A percentile compares a stretch with the other conserved stretches of the same genome.
phyloP scores from a whole-genome alignment of 2,113 vertebrate species.

The Octodon degus region DNA sequence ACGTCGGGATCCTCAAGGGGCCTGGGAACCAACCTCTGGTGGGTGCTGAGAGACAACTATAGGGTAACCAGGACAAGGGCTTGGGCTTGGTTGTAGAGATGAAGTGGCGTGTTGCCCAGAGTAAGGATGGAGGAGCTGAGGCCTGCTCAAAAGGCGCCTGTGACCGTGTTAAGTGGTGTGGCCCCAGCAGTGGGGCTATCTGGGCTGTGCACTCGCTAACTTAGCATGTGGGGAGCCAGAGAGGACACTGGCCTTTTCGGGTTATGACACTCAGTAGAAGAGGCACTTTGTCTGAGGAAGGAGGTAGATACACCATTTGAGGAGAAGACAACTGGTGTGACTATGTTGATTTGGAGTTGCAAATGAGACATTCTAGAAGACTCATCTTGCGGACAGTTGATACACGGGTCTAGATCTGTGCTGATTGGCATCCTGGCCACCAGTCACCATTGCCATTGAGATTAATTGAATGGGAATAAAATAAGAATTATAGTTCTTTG shows the following conservation, averaged over 20 bases:
- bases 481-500: background rate
- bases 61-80: background rate
- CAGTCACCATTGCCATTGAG: background rate
- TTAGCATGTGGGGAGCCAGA: background rate
- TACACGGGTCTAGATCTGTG: background rate
- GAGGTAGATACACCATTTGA: background rate
- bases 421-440: background rate
- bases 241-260: background rate
- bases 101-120: too few relatives aligned
- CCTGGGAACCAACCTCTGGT: background rate
- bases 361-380: background rate
- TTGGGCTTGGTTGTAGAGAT: background rate
- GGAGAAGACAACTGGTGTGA: background rate
- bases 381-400: too few relatives aligned
- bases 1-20: background rate
- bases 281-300: background rate
- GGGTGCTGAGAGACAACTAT: background rate
- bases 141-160: background rate
- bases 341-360: background rate
- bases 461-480: background rate
- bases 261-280: background rate
- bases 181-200: background rate
- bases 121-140: background rate
- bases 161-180: accelerated
- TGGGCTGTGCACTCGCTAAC: background rate